phyloP scores from a whole-genome alignment of 2,888 invertebrate genomes.

The Drosophila multiciliata region DNA sequence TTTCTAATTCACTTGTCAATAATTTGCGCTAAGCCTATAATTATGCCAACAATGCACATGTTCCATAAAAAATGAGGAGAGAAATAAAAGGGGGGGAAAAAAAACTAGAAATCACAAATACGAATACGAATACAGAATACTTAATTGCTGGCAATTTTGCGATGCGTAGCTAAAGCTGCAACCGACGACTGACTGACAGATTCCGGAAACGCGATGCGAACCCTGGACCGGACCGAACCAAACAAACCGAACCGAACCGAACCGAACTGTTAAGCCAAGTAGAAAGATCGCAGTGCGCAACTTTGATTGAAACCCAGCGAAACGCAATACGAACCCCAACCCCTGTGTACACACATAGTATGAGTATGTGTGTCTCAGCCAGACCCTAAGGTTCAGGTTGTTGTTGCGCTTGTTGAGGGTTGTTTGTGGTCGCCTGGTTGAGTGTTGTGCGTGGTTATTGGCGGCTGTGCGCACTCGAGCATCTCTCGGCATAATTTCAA shows the following conservation, averaged over 20 bases:
- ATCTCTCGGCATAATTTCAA: conserved; percentile 78
- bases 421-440: conserved; percentile 70
- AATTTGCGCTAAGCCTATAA: conserved; percentile 75
- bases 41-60: conserved; percentile 72
- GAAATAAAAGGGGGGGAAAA: conserved; percentile 24
- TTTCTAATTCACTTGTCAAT: conserved; percentile 79
- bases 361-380: not conserved
- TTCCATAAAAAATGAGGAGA: conserved; percentile 26
- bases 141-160: conserved; percentile 75
- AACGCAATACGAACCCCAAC: conserved; percentile 41
- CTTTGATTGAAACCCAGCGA: conserved; percentile 65
- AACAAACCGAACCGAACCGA: conserved; percentile 1
- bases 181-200: conserved; percentile 54
- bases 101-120: conserved; percentile 30
- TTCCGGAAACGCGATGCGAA: conserved; percentile 51
- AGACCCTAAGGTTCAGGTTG: conserved; percentile 47
- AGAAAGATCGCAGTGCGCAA: conserved; percentile 69
- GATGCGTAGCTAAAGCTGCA: conserved; percentile 58
- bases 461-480: conserved; percentile 78
- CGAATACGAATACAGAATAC: conserved; percentile 47
- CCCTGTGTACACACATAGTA: conserved; percentile 21
- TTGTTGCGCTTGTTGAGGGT: conserved; percentile 60
- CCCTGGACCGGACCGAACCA: conserved; percentile 14
- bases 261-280: conserved; percentile 62
- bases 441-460: conserved; percentile 75